phyloP scores from a whole-genome alignment of 2,797 vertebrate species.

The Megalops cyprinoides region DNA sequence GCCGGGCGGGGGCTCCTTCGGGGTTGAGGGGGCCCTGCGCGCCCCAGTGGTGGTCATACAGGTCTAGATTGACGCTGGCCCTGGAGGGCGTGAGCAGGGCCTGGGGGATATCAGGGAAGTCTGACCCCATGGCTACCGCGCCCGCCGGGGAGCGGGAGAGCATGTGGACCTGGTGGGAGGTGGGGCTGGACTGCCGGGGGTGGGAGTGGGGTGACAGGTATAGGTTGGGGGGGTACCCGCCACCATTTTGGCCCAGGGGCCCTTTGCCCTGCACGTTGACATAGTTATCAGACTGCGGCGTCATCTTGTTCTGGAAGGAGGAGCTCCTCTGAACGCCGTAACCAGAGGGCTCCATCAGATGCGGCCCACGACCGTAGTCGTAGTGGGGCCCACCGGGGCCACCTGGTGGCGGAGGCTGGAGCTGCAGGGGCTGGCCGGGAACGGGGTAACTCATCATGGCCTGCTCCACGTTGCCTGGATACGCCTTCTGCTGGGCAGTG shows the following conservation, averaged over 20 bases:
- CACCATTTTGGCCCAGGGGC: conserved; percentile 75
- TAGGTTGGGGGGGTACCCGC: conserved; percentile 76
- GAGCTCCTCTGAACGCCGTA: conserved; percentile 90
- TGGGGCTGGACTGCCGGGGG: conserved; percentile 87
- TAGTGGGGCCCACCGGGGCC: conserved; percentile 77
- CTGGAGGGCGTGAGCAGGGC: conserved; percentile 84
- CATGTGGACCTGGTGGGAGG: conserved; percentile 88
- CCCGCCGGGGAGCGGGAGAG: conserved; percentile 76
- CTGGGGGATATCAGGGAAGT: conserved; percentile 86
- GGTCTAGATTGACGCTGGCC: conserved; percentile 89
- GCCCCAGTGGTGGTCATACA: conserved; percentile 89
- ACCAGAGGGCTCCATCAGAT: conserved; percentile 82
- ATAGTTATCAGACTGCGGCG: conserved; percentile 79
- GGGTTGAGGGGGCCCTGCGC: conserved; percentile 63
- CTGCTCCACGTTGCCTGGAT: conserved; percentile 79
- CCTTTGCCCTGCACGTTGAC: conserved; percentile 84
- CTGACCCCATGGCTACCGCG: conserved; percentile 72
- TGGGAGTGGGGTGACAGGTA: conserved; percentile 84
- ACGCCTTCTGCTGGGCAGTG: conserved; percentile 84
- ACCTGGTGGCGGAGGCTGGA: conserved; percentile 75
- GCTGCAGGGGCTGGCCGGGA: conserved; percentile 79
- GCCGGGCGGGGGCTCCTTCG: conserved; percentile 78
- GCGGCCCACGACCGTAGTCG: conserved; percentile 77
- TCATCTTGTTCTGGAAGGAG: conserved; percentile 94
- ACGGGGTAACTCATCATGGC: conserved; percentile 84